phyloP scores from a whole-genome alignment of 2,113 vertebrate genomes.

The Lucifuga dentata region DNA sequence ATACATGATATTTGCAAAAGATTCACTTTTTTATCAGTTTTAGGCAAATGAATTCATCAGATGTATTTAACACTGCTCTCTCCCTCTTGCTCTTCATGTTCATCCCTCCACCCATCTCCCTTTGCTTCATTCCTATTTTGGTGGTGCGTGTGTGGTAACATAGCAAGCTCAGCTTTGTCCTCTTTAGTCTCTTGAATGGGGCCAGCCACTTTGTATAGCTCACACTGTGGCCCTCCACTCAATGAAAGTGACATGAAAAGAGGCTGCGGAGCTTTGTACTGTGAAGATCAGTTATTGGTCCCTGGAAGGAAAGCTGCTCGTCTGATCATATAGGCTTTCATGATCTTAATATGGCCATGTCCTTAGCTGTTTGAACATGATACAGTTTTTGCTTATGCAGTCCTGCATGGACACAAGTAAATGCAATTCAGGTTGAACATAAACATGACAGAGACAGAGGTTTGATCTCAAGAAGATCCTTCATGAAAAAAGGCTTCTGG shows the following conservation, averaged over 20 bases:
- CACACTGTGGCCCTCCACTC: constrained; percentile 74
- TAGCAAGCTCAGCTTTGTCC: constrained; percentile 78
- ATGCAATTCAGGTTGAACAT: background rate
- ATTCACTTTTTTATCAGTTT: constrained; percentile 39
- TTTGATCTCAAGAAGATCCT: constrained; percentile 5
- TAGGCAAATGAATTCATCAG: constrained; percentile 49
- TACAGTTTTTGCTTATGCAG: constrained; percentile 20
- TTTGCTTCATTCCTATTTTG: constrained; percentile 74
- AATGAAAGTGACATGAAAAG: constrained; percentile 86
- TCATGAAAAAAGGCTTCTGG: constrained; percentile 11
- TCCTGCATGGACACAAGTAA: constrained; percentile 16
- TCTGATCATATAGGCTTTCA: constrained; percentile 82
- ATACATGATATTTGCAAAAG: background rate
- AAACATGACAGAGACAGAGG: constrained; percentile 6
- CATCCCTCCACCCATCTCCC: constrained; percentile 30
- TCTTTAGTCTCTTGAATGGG: constrained; percentile 80
- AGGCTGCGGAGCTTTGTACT: constrained; percentile 83
- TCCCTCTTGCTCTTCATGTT: constrained; percentile 11
- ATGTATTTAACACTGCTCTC: constrained; percentile 37
- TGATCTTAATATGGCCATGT: constrained; percentile 71
- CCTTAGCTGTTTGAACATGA: constrained; percentile 28
- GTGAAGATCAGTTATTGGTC: constrained; percentile 82
- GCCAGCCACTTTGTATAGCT: constrained; percentile 77
- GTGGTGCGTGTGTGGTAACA: constrained; percentile 62
- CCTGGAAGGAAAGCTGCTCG: constrained; percentile 67